Evolutionary conservation across 2,113 vertebrate genomes (phyloP).

Genomic region (Eulemur macaco): DNA sequence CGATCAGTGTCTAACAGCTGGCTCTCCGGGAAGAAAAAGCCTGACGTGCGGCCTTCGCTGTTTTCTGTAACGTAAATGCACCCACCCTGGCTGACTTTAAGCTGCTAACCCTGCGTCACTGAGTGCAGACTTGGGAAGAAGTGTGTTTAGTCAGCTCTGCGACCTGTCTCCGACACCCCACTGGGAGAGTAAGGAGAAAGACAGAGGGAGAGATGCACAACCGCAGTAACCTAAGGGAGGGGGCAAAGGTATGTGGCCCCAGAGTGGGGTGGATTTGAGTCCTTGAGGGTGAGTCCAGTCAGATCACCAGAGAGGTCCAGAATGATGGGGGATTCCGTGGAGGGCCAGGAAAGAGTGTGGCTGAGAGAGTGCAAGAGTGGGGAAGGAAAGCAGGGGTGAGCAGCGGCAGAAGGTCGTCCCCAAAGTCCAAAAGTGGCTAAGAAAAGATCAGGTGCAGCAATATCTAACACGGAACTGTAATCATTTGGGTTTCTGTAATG

Average conservation of each 20-base stretch:
- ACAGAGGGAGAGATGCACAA: too few species aligned
- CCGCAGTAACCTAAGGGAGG: neutral
- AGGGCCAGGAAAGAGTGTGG: too few species aligned
- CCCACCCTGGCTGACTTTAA: neutral
- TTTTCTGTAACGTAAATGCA: neutral
- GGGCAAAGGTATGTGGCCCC: neutral
- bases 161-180: neutral
- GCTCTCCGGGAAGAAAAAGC: neutral
- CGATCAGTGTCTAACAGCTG: neutral
- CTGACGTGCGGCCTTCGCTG: neutral
- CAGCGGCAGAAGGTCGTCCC: fast-evolving
- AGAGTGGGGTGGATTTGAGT: neutral
- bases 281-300: too few species aligned
- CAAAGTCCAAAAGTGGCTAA: neutral
- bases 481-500: neutral
- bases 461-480: neutral
- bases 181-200: neutral
- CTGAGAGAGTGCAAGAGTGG: neutral
- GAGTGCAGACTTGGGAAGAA: neutral
- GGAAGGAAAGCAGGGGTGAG: neutral
- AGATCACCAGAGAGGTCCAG: neutral
- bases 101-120: neutral
- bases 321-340: neutral
- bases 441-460: neutral
- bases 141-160: too few species aligned